phyloP scores from a whole-genome alignment of 2,113 vertebrate genomes.

The Syrmaticus mikado region DNA sequence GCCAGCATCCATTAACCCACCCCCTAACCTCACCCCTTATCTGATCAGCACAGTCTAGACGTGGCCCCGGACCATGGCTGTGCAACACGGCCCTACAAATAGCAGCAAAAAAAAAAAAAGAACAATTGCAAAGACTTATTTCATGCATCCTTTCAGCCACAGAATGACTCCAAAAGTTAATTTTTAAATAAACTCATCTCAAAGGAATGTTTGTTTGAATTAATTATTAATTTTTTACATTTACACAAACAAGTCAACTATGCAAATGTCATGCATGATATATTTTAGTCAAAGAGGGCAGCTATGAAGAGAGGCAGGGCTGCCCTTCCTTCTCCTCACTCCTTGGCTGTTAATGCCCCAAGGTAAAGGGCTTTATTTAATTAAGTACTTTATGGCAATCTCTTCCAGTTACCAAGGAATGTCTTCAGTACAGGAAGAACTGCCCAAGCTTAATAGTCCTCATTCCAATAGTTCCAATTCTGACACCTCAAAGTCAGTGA shows the following conservation, averaged over 20 bases:
- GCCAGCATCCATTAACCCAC: slow-evolving; percentile 12
- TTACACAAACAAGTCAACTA: fast-evolving
- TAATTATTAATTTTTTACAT: slow-evolving; percentile 46
- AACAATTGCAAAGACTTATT: slow-evolving; percentile 18
- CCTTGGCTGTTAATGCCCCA: neutral
- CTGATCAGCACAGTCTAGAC: slow-evolving; percentile 18
- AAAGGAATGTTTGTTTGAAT: slow-evolving; percentile 51
- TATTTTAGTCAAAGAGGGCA: neutral
- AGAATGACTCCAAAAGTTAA: slow-evolving; percentile 47
- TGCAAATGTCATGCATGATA: neutral
- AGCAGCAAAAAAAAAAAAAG: neutral
- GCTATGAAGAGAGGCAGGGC: neutral
- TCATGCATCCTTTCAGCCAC: neutral
- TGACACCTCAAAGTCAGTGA: neutral
- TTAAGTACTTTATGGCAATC: neutral
- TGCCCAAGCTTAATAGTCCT: fast-evolving
- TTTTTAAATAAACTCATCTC: slow-evolving; percentile 56
- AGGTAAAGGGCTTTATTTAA: neutral
- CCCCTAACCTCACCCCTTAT: neutral
- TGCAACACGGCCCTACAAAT: neutral
- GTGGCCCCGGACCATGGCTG: neutral
- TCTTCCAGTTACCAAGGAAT: neutral
- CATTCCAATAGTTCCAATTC: neutral
- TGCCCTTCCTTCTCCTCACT: neutral
- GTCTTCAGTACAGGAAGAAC: neutral